phyloP scores from a whole-genome alignment of 2,113 vertebrate species.

The Takifugu flavidus region DNA sequence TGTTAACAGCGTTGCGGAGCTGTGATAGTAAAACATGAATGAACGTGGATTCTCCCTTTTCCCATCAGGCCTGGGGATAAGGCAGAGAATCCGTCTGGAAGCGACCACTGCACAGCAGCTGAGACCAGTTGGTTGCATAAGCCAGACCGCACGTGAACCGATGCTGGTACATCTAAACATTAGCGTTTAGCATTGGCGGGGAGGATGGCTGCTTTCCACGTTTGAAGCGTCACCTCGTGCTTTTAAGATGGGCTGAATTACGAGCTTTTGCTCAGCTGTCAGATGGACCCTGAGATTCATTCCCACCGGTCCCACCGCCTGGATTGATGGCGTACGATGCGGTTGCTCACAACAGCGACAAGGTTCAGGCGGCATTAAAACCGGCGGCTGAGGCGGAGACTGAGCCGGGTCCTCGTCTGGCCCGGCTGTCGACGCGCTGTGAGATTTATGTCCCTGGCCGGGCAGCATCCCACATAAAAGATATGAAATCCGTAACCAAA shows the following conservation, averaged over 20 bases:
- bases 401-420: constrained; percentile 16
- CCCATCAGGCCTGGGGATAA: constrained; percentile 55
- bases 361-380: constrained; percentile 32
- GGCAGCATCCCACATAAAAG: constrained; percentile 6
- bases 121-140: constrained; percentile 44
- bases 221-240: no score
- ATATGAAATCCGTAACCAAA: constrained; percentile 26
- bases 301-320: no score
- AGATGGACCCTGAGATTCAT: no score
- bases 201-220: no score
- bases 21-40: constrained; percentile 66
- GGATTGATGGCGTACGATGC: no score
- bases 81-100: constrained; percentile 63
- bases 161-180: no score
- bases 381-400: not conserved
- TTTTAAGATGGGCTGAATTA: no score
- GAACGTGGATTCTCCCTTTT: constrained; percentile 50
- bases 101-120: constrained; percentile 65
- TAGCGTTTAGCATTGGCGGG: no score
- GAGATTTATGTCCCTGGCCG: constrained; percentile 24
- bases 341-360: constrained; percentile 22
- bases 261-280: no score
- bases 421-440: constrained; percentile 5
- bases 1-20: constrained; percentile 65
- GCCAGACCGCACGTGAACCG: no score